Conservation (phyloP, 53 echinoderm and acorn worm genomes). For the Mesocentrotus franciscanus region DNA sequence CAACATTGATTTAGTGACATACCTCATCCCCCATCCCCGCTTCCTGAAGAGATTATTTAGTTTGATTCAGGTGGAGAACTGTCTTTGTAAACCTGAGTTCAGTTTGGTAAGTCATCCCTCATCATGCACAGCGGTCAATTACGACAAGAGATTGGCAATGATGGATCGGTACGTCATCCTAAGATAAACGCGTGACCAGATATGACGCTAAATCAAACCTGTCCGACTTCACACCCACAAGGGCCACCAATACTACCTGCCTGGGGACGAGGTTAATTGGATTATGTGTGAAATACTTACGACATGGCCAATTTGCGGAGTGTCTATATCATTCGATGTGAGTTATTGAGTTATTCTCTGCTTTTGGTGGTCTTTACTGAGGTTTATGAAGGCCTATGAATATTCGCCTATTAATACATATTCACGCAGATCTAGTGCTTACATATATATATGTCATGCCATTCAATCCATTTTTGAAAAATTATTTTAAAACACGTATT, state of each 20-base stretch:
- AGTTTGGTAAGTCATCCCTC: too few relatives aligned
- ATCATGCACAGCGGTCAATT: background rate
- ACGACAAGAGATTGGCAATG: background rate
- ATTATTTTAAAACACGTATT: too few relatives aligned
- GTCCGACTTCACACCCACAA: slow-evolving; percentile 7
- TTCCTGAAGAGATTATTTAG: too few relatives aligned
- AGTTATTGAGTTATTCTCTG: background rate
- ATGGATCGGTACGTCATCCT: slow-evolving; percentile 17
- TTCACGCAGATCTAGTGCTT: background rate
- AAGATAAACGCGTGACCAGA: slow-evolving; percentile 30
- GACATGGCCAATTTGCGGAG: slow-evolving; percentile 47
- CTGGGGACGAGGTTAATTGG: slow-evolving; percentile 37
- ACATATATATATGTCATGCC: too few relatives aligned
- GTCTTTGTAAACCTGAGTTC: too few relatives aligned
- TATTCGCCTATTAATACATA: background rate
- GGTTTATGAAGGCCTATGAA: background rate
- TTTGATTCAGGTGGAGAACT: too few relatives aligned
- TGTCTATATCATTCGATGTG: background rate
- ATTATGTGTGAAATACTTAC: slow-evolving; percentile 61
- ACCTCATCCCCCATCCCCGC: too few relatives aligned
- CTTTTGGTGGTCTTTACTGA: background rate
- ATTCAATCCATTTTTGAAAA: too few relatives aligned
- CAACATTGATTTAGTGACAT: too few relatives aligned
- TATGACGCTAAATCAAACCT: slow-evolving; percentile 54
- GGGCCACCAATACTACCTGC: background rate